Evolutionary conservation across 2,888 invertebrate genomes (phyloP), one percentile per base, ranked within the genome.

Genomic region (Blastobasis lacticolella): DNA sequence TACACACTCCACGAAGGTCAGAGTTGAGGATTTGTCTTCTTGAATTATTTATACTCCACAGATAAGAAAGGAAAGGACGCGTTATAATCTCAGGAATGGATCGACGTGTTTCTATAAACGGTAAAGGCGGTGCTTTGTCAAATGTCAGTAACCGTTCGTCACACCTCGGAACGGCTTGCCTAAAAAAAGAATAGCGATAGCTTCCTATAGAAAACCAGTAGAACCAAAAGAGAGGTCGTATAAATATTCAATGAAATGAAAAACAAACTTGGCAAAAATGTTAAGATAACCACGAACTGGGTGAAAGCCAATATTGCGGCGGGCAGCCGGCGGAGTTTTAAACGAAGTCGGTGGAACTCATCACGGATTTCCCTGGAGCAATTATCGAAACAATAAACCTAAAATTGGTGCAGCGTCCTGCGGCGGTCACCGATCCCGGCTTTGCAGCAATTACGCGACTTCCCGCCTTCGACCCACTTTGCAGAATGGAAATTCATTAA

Each of bases 301-400:
- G 45, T 53, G 52, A 57, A 63, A 69, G 62, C 62, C 66, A 69
- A 71, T 69, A 69, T 61, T 60, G 66, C 58, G 49, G 54, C 65
- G 57, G 62, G 59, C 49, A 61, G 58, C 57, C 54, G 67, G 53
- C 59, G 65, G 75, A 80, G 70, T 77, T 79, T 71, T 59, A 66
- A 71, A 66, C 63, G 67, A 69, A 73, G 63, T 72, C 64, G 61
- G 63, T 62, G 59, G 54, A 69, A 73, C 62, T 66, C 68, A 59
- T 66, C 69, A 67, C 59, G 64, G 69, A 76, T 75, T 76, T 77
- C 72, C 76, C 75, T 71, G 63, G 76, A 84, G 82, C 78, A 85
- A 85, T 87, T 86, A 85, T 78, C 69, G 79, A 82, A 82, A 87
- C 86, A 86, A 87, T 86, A 81, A 84, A 83, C 73, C 75, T 81